Evolutionary conservation across 2,888 invertebrate species (phyloP).

Genomic region (Chrysopilus asiliformis): DNA sequence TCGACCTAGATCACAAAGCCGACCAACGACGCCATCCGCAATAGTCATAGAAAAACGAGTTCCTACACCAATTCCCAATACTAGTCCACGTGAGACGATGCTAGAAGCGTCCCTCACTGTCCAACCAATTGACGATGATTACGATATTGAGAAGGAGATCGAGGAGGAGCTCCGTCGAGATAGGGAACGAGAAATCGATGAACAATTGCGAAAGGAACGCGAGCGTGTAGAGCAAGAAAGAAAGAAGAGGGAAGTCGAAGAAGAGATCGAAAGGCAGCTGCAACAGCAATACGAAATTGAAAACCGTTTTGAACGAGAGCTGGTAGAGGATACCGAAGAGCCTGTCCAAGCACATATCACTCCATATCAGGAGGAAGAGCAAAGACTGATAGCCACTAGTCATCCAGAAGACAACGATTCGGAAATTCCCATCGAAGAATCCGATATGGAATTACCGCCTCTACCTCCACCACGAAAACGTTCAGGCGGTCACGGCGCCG

Average conservation of each 20-base stretch:
- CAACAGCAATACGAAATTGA: constrained; percentile 3
- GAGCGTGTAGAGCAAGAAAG: constrained; percentile 23
- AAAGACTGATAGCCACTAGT: constrained; percentile 13
- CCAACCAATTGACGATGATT: constrained; percentile 46
- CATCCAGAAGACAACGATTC: constrained; percentile 2
- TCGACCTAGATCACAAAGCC: constrained; percentile 43
- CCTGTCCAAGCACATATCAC: neutral
- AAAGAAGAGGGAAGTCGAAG: constrained; percentile 7
- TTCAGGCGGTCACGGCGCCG: constrained; percentile 13
- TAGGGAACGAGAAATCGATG: constrained; percentile 30
- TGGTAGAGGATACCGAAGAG: neutral
- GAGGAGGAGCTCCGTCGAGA: neutral
- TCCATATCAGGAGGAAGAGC: constrained; percentile 8
- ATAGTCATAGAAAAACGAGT: constrained; percentile 46
- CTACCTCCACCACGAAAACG: constrained; percentile 28
- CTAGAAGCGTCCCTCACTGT: constrained; percentile 53
- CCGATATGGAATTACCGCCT: constrained; percentile 20
- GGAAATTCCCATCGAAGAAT: constrained; percentile 18
- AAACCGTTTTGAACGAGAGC: neutral
- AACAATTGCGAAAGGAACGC: constrained; percentile 31
- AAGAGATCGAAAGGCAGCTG: too few relatives aligned
- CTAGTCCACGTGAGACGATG: constrained; percentile 44
- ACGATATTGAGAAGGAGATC: constrained; percentile 28
- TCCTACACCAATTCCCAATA: constrained; percentile 45
- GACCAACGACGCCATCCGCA: constrained; percentile 46